Base-by-base conservation (phyloP, 2,888 invertebrate genomes). In the Scaptomyza cyrtandrae region DNA sequence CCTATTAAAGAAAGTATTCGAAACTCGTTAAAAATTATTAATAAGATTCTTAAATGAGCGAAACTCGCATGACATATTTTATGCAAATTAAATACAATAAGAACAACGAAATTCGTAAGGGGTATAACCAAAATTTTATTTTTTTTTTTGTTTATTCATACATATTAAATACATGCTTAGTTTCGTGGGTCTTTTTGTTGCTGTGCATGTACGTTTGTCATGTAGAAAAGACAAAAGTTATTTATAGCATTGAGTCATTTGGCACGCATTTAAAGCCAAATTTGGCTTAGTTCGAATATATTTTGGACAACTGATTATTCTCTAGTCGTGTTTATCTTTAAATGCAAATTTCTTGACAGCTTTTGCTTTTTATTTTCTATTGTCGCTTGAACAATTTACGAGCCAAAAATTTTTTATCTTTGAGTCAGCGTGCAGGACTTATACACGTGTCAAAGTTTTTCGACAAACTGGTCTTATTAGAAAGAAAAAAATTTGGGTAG, bases 161-260 rank as follows among this genome's bases (percentile, higher is more conserved):
- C 31, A 58, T 55, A 76, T 55, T 41, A 61, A 64, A 70, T 58
- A 50, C 43, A 59, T 58, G 49, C 52, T 58, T 67, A 37, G 62
- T 53, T 49, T 56, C 13, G 45, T 37, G 55, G 52, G 43, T 60
- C 68, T 58, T 35, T 41, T n/a, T n/a, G 31, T 29, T 57, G 52
- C 37, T 45, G 14, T 39, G 14, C 39, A 39, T 57, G 46, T 54
- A 48, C 35, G 29, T 10, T 55, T 48, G 55, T 75, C 59, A 33
- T 37, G n/a, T 37, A 1, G 39, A 57, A 7, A 14, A 39, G 14
- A 39, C 62, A 13, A 45, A 27, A 37, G 11, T 61, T 85, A 88
- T 85, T 85, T 86, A 83, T 88, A 88, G 84, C 66, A 44, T 66
- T 85, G 86, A 85, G 56, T 85, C 85, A 85, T 54, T 41, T 29